A percentile compares a stretch with the other conserved stretches of the same genome.
phyloP scores from a whole-genome alignment of 2,888 invertebrate genomes.

The Plutella xylostella region DNA sequence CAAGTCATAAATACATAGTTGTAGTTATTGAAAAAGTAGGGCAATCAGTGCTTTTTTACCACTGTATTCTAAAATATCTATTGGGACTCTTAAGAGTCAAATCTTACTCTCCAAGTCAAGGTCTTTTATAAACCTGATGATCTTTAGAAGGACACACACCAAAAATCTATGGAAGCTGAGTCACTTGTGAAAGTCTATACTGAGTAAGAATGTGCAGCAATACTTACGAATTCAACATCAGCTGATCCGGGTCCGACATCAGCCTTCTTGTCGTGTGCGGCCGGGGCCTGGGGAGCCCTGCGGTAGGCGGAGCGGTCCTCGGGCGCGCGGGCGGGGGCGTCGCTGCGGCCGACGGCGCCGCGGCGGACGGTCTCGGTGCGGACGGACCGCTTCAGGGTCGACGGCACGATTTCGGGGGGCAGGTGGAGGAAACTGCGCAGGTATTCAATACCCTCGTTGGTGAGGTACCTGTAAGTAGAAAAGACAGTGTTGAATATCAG shows the following conservation, averaged over 20 bases:
- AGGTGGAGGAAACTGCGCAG: slow-evolving; percentile 94
- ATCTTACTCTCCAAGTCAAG: no score
- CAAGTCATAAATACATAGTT: no score
- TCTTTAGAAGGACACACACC: no score
- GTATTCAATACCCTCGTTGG: slow-evolving; percentile 98
- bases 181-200: no score
- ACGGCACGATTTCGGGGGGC: slow-evolving; percentile 98
- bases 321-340: slow-evolving; percentile 79
- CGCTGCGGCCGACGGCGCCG: slow-evolving; percentile 75
- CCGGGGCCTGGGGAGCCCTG: slow-evolving; percentile 75
- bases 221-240: slow-evolving; percentile 87
- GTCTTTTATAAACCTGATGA: no score
- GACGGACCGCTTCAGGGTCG: slow-evolving; percentile 93
- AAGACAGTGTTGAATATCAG: no score
- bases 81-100: no score
- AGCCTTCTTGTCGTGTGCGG: slow-evolving; percentile 90
- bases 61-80: no score
- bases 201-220: no score
- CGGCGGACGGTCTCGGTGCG: slow-evolving; percentile 88
- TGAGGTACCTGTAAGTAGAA: slow-evolving; percentile 78
- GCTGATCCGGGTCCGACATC: slow-evolving; percentile 97
- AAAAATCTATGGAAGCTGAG: no score
- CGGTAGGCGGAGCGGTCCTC: slow-evolving; percentile 89
- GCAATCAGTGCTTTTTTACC: no score
- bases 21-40: no score